Evolutionary conservation across 2,797 vertebrate species (phyloP), one percentile per base, ranked within the genome.

Genomic region (Channallabes apus): DNA sequence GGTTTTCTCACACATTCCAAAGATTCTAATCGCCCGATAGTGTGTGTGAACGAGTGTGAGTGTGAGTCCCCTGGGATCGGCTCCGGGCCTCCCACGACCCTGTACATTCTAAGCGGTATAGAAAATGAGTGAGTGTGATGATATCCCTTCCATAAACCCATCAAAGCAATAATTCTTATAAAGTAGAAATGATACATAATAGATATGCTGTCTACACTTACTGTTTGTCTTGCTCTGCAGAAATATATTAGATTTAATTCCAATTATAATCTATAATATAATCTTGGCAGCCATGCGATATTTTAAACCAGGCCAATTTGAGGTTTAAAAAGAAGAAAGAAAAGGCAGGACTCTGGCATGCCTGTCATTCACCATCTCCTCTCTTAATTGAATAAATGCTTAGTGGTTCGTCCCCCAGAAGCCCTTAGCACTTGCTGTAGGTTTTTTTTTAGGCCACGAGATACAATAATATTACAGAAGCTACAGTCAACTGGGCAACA

Each of bases 251-350:
- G 41, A 75, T 27, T 75, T 73, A n/a, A 27, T 73, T 27, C 41
- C 72, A 54, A 58, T 58, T 77, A 77, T 59, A 35, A 59, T 11
- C n/a, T n/a, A n/a, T n/a, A n/a, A n/a, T n/a, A n/a, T n/a, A n/a
- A 59, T 59, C 17, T 59, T 59, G 54, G 75, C 27, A 59, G 17
- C 8, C 29, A 14, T 29, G 75, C 7, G 35, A 29, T 29, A 29
- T 32, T 54, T 56, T 32, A 78, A 41, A 61, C 18, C 6, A 59
- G 15, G 54, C 27, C 27, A 35, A 77, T 11, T n/a, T 62, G 32
- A 2, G 58, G 12, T 14, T 2, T 24, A 61, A 61, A 78, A 59
- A 22, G 46, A 46, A 46, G 46, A 46, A 46, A 46, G 46, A 46
- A 46, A 46, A 46, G 46, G 5, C 12, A 14, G 24, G 18, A 58